phyloP scores from a whole-genome alignment of 2,113 vertebrate species.

The Neolamprologus sp. region DNA sequence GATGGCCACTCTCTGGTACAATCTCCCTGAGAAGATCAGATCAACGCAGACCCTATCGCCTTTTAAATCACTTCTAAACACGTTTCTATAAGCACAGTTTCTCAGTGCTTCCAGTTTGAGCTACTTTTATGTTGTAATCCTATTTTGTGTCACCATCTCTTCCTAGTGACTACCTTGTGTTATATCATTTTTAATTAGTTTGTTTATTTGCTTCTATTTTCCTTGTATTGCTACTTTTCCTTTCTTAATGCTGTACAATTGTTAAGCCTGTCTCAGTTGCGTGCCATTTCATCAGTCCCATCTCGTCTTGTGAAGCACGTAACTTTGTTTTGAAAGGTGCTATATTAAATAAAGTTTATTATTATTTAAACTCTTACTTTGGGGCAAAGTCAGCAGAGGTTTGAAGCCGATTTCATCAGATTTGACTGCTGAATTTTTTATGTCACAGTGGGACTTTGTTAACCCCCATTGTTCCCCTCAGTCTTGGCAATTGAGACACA shows the following conservation, averaged over 20 bases:
- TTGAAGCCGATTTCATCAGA: background rate
- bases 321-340: background rate
- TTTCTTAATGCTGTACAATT: background rate
- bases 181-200: background rate
- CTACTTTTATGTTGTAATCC: background rate
- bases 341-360: background rate
- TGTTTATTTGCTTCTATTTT: rapidly evolving
- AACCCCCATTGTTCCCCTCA: background rate
- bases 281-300: background rate
- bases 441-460: background rate
- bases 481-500: background rate
- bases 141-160: background rate
- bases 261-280: background rate
- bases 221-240: background rate
- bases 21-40: background rate
- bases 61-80: background rate
- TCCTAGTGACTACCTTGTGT: background rate
- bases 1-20: background rate
- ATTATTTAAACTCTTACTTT: background rate
- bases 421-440: background rate
- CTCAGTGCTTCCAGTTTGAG: background rate
- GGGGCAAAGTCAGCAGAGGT: background rate
- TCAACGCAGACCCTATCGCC: rapidly evolving
- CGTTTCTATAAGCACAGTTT: background rate
- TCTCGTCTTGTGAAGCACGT: background rate